A percentile compares a stretch with the other conserved stretches of the same genome.
Conservation (phyloP, 2,113 vertebrate genomes). For the Phodopus roborovskii region DNA sequence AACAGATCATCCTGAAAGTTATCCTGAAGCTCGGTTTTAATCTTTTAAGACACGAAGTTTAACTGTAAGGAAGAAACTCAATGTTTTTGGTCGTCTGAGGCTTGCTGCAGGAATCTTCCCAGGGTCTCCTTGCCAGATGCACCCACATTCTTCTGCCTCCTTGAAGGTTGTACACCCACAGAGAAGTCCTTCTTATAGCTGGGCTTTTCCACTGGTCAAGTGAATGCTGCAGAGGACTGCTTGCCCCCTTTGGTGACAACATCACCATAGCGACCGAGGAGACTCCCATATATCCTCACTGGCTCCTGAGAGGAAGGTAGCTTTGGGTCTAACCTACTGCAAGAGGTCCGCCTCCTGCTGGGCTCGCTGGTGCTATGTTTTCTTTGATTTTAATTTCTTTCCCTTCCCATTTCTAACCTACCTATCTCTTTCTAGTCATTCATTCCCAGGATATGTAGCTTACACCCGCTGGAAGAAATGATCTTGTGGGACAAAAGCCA, state of each 20-base stretch:
- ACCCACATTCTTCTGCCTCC: not conserved
- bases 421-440: not conserved
- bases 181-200: not conserved
- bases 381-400: not conserved
- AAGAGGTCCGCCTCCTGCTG: not conserved
- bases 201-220: not conserved
- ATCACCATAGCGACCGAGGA: not conserved
- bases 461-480: not conserved
- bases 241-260: not conserved
- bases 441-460: not conserved
- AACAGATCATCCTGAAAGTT: no score
- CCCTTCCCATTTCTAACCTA: not conserved
- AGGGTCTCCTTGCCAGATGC: not conserved
- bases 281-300: rapidly evolving
- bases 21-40: not conserved
- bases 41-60: no score
- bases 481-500: not conserved
- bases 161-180: rapidly evolving
- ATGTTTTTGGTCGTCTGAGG: not conserved
- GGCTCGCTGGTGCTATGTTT: not conserved
- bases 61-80: not conserved
- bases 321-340: rapidly evolving
- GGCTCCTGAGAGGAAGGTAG: no score
- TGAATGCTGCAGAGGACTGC: not conserved
- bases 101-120: not conserved